Conservation (phyloP, 2,888 invertebrate species). For the Campaea margaritaria region DNA sequence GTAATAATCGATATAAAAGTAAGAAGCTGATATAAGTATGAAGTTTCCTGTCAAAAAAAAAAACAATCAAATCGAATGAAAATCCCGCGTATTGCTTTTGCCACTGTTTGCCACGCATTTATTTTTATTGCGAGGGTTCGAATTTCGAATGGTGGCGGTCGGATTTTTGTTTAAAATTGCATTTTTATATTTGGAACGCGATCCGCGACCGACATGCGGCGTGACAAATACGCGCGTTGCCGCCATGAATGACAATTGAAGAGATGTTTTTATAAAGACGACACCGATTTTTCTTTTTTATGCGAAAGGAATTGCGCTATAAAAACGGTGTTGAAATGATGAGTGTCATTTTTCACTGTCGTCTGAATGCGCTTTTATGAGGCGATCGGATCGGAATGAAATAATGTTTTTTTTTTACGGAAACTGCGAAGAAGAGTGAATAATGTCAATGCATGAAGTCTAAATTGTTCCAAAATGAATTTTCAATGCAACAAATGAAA, state of each 20-base stretch:
- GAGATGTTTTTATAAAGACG: conserved; percentile 84
- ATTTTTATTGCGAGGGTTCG: conserved; percentile 80
- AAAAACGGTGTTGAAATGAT: conserved; percentile 83
- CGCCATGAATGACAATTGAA: conserved; percentile 85
- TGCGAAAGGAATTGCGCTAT: conserved; percentile 83
- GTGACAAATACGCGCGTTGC: conserved; percentile 83
- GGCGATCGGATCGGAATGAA: conserved; percentile 74
- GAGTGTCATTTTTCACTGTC: conserved; percentile 83
- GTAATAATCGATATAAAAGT: no score
- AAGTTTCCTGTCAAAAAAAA: conserved; percentile 16
- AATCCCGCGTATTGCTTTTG: conserved; percentile 60
- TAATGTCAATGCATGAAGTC: conserved; percentile 3
- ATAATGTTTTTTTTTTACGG: conserved; percentile 47
- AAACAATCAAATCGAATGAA: conserved; percentile 54
- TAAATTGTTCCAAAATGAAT: no score
- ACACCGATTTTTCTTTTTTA: conserved; percentile 68
- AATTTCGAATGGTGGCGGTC: conserved; percentile 68
- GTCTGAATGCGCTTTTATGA: conserved; percentile 75
- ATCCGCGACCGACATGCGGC: conserved; percentile 73
- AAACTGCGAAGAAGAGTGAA: background rate
- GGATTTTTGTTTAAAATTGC: conserved; percentile 82
- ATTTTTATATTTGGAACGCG: conserved; percentile 84
- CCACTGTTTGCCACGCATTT: conserved; percentile 68
- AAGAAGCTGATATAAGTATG: background rate
- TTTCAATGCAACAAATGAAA: no score